phyloP scores from a whole-genome alignment of 2,797 vertebrate genomes.

The Glyptemys insculpta region DNA sequence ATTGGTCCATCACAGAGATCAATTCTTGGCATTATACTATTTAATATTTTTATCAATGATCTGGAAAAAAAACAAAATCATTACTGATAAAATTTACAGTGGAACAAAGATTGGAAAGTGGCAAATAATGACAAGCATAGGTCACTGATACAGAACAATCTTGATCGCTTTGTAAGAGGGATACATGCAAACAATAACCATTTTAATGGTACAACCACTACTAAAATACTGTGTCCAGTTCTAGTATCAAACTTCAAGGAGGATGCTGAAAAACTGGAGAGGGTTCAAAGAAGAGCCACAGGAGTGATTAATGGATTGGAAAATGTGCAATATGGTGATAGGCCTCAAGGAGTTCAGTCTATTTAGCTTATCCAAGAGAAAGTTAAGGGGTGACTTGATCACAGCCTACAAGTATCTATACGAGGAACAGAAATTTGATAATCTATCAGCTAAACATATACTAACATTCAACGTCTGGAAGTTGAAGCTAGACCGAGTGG shows the following conservation, averaged over 20 bases:
- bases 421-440: too few relatives aligned
- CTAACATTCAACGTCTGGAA: too few relatives aligned
- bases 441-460: too few relatives aligned
- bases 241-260: too few relatives aligned
- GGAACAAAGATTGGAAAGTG: background rate
- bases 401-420: too few relatives aligned
- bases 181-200: background rate
- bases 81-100: background rate
- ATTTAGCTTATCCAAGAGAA: background rate
- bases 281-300: background rate
- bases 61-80: background rate
- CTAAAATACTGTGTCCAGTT: too few relatives aligned
- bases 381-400: too few relatives aligned
- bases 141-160: background rate
- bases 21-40: background rate
- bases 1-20: background rate
- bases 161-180: background rate
- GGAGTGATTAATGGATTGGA: background rate
- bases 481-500: too few relatives aligned
- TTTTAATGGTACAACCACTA: too few relatives aligned
- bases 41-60: fast-evolving
- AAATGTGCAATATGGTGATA: fast-evolving
- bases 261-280: background rate
- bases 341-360: background rate
- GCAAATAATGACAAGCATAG: background rate